These are phyloP conservation scores for Andrena cerasifolii DNA, from an alignment of 1,140 invertebrate genomes.

Conservation along the genomic window DNA sequence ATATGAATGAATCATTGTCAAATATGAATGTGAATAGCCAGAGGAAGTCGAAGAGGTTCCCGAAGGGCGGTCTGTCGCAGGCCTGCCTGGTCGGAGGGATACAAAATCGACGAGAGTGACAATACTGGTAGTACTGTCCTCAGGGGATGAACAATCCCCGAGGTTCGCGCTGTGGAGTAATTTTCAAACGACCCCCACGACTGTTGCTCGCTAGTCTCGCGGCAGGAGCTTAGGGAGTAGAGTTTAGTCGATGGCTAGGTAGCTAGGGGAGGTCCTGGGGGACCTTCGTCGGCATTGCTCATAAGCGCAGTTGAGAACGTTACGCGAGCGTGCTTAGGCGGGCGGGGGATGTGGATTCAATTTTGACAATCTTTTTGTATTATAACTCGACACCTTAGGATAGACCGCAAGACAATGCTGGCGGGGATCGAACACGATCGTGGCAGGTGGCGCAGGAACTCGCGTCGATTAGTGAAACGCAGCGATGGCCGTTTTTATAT, in stretches of 20 bases:
- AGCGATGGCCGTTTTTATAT: conserved; percentile 40
- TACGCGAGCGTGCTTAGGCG: conserved; percentile 12
- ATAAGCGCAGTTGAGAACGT: conserved; percentile 37
- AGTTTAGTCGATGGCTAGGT: conserved; percentile 59
- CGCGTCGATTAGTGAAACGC: conserved; percentile 16
- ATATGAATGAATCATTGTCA: too few relatives aligned
- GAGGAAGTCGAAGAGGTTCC: too few relatives aligned
- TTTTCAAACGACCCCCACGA: not conserved
- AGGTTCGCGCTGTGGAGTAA: too few relatives aligned
- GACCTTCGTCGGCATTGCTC: conserved; percentile 34
- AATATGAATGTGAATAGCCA: too few relatives aligned
- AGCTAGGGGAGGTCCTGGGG: conserved; percentile 18
- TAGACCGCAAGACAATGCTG: conserved; percentile 30
- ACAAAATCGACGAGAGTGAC: too few relatives aligned
- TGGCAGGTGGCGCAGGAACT: too few relatives aligned
- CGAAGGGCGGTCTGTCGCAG: too few relatives aligned
- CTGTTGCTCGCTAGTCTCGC: too few relatives aligned
- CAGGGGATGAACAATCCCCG: too few relatives aligned
- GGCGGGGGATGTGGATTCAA: conserved; percentile 70
- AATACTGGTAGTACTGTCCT: too few relatives aligned
- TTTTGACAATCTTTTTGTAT: conserved; percentile 82
- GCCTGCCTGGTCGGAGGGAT: too few relatives aligned
- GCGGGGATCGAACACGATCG: too few relatives aligned
- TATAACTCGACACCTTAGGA: conserved; percentile 72
- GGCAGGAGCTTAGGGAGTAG: not conserved